Base-by-base conservation (phyloP, 2,113 vertebrate species). In the Anhinga rufa region DNA sequence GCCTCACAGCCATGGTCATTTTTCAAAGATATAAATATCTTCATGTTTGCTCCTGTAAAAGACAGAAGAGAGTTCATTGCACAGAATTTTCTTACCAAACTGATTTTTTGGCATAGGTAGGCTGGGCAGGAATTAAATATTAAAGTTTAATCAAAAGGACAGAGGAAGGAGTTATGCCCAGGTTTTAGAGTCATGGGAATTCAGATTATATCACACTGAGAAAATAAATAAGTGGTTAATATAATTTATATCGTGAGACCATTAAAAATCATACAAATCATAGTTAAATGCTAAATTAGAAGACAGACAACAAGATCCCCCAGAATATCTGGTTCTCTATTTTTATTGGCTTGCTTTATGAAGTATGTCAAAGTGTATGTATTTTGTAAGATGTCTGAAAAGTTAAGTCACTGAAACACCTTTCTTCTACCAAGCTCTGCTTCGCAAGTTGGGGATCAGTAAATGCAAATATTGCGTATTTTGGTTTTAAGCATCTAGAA, bases 91-190 rank as follows among this genome's bases (percentile, higher is more conserved):
- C 90, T 57, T 25, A 78, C 46, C 34, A 71, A 51, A 46, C 62
- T 87, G 40, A 44, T 93, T 96, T 94, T 78, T 94, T 90, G 90
- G 31, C 75, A 72, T 55, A 87, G 42, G 58, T 55, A 28, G 94
- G 38, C 57, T 66, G 76, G 68, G 40, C 71, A 92, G 69, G 51
- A 76, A 78, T 82, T 95, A 82, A 88, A 62, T 90, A 94, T 88
- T 71, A 75, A 97, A 95, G 92, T 91, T 77, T 87, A 61, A 66
- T 96, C 85, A 88, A 72, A 52, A 96, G 61, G 54, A 88, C 24
- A 94, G 48, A n/a, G 85, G 84, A 48, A 54, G 49, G 36, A 72
- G 25, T 40, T 49, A 38, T 72, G 28, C 8, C 19, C 28, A 22
- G 49, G 19, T 21, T 40, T 29, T 31, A 44, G 28, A 52, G 26